Evolutionary conservation across 2,113 vertebrate species (phyloP).

Genomic region (Clarias gariepinus): DNA sequence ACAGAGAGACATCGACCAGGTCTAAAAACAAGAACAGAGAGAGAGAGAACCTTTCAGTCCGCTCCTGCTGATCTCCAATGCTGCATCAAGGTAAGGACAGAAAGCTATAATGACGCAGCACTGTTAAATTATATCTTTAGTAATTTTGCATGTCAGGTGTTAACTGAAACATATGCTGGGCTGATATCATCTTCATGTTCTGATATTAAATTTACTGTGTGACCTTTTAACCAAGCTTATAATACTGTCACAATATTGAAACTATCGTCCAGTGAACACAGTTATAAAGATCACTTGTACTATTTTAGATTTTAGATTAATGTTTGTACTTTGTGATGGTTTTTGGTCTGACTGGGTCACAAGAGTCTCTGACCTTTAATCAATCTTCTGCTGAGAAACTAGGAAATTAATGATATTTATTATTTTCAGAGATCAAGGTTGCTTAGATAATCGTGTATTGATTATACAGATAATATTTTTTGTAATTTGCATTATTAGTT

Average conservation of each 20-base stretch:
- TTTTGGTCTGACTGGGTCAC: too few species aligned
- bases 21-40: slow-evolving; percentile 9
- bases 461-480: background rate
- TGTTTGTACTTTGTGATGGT: background rate
- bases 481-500: background rate
- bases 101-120: background rate
- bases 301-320: background rate
- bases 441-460: too few species aligned
- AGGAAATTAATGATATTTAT: background rate
- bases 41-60: slow-evolving; percentile 28
- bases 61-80: background rate
- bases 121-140: background rate
- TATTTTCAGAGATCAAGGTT: background rate
- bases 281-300: background rate
- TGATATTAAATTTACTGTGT: background rate
- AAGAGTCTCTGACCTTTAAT: background rate
- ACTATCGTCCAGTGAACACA: background rate
- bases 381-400: background rate
- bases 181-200: background rate
- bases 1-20: slow-evolving; percentile 24
- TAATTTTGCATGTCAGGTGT: background rate
- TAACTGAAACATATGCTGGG: background rate
- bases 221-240: background rate
- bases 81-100: background rate
- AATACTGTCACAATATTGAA: background rate